These are phyloP conservation scores for Limnodromus scolopaceus DNA, from an alignment of 2,797 vertebrate genomes.

Conservation along the genomic window DNA sequence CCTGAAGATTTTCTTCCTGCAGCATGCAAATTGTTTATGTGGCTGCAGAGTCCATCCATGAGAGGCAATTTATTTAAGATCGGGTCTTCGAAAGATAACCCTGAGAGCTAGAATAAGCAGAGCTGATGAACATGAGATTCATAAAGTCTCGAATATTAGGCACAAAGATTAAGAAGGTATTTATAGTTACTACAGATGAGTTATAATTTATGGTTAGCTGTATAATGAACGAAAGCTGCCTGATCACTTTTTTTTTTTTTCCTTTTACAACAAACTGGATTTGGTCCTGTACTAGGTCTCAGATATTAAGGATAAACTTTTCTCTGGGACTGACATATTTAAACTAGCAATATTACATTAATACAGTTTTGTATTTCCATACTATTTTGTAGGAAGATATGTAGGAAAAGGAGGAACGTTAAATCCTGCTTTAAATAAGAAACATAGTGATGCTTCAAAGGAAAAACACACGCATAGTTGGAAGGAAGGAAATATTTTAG, in stretches of 20 bases:
- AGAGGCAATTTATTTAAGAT: background rate
- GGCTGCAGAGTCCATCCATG: background rate
- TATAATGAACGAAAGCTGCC: background rate
- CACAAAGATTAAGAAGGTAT: background rate
- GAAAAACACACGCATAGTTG: background rate
- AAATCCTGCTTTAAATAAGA: background rate
- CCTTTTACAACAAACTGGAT: background rate
- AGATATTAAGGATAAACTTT: background rate
- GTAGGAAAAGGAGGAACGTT: background rate
- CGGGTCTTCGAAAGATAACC: background rate
- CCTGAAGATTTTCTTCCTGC: background rate
- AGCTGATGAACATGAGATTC: background rate
- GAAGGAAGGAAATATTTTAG: slow-evolving; percentile 2
- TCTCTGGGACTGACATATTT: background rate
- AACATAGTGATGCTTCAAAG: background rate
- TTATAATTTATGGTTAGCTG: background rate
- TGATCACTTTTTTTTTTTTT: background rate
- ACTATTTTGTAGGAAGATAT: background rate
- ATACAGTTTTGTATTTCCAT: background rate
- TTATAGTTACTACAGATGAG: background rate
- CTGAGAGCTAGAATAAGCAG: background rate
- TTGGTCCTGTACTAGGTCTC: background rate
- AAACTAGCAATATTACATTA: background rate
- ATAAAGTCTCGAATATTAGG: background rate
- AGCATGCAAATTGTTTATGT: background rate